Evolutionary conservation across 1,140 invertebrate species (phyloP).

Genomic region (Orchesella cincta): DNA sequence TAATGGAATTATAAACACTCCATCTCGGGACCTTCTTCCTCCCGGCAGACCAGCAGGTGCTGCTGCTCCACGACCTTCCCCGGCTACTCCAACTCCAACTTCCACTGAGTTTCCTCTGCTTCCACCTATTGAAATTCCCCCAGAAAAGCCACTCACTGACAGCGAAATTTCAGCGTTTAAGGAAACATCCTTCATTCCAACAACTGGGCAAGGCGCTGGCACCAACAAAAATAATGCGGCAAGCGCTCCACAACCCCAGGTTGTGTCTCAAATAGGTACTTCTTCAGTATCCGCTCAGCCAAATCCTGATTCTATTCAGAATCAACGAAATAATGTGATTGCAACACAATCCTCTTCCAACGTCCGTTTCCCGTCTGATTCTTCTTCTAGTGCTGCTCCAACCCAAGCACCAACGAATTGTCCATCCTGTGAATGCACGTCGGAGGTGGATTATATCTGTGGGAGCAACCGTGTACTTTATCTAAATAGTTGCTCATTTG

Average conservation of each 20-base stretch:
- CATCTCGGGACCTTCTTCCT: neutral
- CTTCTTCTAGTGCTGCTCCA: neutral
- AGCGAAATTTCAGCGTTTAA: neutral
- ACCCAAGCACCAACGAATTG: neutral
- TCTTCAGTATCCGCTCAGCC: neutral
- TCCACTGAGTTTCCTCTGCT: neutral
- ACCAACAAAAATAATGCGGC: too few species aligned
- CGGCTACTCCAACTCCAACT: neutral
- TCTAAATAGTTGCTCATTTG: constrained; percentile 15
- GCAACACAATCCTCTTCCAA: neutral
- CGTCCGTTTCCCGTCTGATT: neutral
- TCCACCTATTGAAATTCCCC: constrained; percentile 1
- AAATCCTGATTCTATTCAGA: neutral
- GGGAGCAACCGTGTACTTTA: constrained; percentile 2
- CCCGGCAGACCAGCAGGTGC: neutral
- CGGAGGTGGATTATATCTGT: constrained; percentile 9
- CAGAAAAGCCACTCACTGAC: neutral
- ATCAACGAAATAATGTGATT: neutral
- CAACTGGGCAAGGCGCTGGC: neutral
- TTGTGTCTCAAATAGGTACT: neutral
- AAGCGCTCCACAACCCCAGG: too few species aligned
- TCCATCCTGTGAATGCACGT: constrained; percentile 5
- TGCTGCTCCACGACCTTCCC: neutral
- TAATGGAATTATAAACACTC: too few species aligned
- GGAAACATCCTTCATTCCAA: neutral